Evolutionary conservation across 2,888 invertebrate species (phyloP), one percentile per base, ranked within the genome.

Genomic region (Hoplodrina ambigua): DNA sequence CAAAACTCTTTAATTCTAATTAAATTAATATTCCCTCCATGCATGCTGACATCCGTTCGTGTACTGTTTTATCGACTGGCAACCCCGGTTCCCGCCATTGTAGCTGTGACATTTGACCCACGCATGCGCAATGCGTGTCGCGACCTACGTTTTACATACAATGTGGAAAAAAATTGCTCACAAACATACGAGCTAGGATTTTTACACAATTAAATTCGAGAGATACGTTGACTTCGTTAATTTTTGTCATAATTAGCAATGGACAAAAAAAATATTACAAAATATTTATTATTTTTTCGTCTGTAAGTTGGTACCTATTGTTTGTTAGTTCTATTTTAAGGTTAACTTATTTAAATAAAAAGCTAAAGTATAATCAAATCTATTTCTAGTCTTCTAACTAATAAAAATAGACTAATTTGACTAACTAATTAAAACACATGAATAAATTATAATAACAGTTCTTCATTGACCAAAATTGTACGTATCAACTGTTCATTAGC

Each of bases 111-210:
- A 90, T 94, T 92, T 94, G 94, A 93, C 94, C 93, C 66, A 75
- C 86, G 94, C 92, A 93, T 93, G 91, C 92, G 92, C 93, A 94
- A 94, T 93, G 89, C 85, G 89, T 85, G 94, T 92, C 94, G 90
- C 90, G 94, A 94, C 94, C 94, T 72, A 30, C 63, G 87, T 85
- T 95, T 94, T 89, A 90, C 94, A 95, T 95, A 95, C 95, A 95
- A 95, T 94, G 90, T 87, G 82, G 86, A 90, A 90, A 90, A n/a
- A 88, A 82, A 82, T 80, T 81, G 76, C 71, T 72, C 67, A 74
- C 70, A 52, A 65, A 68, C 64, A 67, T 64, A 82, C 37, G n/a
- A 58, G 78, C 83, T 78, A 83, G 69, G 76, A 86, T 80, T 82
- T 75, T 78, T 73, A 83, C 73, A 73, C 80, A 80, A 82, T 76